Evolutionary conservation across 2,113 vertebrate species (phyloP), one percentile per base, ranked within the genome.

Genomic region (Petroica traversi): DNA sequence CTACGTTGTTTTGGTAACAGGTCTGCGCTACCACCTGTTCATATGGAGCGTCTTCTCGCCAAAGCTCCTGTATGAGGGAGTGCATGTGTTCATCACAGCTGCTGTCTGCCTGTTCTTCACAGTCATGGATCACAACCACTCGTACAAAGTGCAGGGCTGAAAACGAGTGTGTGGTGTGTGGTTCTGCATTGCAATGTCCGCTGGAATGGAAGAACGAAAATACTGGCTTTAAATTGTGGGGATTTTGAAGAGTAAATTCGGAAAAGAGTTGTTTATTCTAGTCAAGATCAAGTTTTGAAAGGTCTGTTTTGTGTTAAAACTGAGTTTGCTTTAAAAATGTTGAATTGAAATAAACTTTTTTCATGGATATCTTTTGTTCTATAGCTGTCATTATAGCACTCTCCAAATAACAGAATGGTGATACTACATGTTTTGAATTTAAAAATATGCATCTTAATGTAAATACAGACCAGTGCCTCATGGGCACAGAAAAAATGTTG

Each of bases 11-110:
- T 83, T 99, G 96, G 98, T 99, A 29, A 99, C 99, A 0, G 96
- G 96, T 23, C 98, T 99, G 88, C 99, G 99, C n/a, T 99, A 99
- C 92, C 99, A 99, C 93, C 97, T 99, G 55, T 99, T 99, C 96
- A 99, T 99, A 94, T 99, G 99, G 99, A 99, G 99, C 1, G 99
- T 99, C 58, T 99, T 99, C 95, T 99, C 99, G 0, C 99, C 99
- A 8, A 99, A 99, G 91, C 98, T 99, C 0, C 99, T 99, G 13
- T 99, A 99, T 6, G 99, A 99, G 97, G 98, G 98, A n/a, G 97
- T 98, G 96, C 99, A 98, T 38, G 97, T 99, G 31, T 97, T 99
- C 94, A 96, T 99, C 90, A 98, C 98, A 3, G 97, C 99, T 0
- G 92, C 81, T 12, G n/a, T 99, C 79, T 99, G 99, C 69, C 72